Base-by-base conservation (phyloP, 2,797 vertebrate species). In the Chelon labrosus region DNA sequence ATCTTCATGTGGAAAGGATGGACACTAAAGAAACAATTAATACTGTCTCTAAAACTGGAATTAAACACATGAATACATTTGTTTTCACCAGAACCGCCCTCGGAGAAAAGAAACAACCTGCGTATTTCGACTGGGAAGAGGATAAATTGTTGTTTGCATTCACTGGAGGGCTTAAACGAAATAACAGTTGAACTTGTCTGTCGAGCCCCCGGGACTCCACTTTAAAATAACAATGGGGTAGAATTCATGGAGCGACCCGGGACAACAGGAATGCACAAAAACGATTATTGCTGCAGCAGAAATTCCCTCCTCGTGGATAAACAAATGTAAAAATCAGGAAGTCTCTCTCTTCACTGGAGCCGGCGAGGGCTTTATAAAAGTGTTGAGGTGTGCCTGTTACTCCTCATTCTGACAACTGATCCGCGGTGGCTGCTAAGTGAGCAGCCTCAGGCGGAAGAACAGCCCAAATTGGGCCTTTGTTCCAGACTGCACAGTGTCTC, bases 391-490 rank as follows among this genome's bases (percentile, higher is more conserved):
- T 47, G 74, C 35, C 56, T 76, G 70, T 67, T 70, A 14, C 62
- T 74, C 59, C 61, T 72, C 46, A 46, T 55, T 27, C 20, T 52
- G 78, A 60, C 11, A 60, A 72, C 77, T 51, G 70, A 80, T 76
- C 68, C 50, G 58, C 47, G 10, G 73, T 16, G 77, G 82, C 86
- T 77, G 81, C 74, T 68, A 79, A 86, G 81, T 1, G 74, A 85
- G 85, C 87, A 84, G 86, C 78, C 70, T 66, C 49, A 5, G 77
- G 85, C 79, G 58, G 79, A 88, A 89, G 84, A 72, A 27, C 42
- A 60, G 73, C 77, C 85, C 80, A 79, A 88, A 86, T 71, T 68
- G 78, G 79, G 78, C 61, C 60, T 89, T 91, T 89, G 82, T 90
- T 89, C 78, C 84, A 85, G 62, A 82, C 79, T 56, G 82, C 80